phyloP scores from a whole-genome alignment of 2,113 vertebrate genomes.

The Nothocercus nigrocapillus region DNA sequence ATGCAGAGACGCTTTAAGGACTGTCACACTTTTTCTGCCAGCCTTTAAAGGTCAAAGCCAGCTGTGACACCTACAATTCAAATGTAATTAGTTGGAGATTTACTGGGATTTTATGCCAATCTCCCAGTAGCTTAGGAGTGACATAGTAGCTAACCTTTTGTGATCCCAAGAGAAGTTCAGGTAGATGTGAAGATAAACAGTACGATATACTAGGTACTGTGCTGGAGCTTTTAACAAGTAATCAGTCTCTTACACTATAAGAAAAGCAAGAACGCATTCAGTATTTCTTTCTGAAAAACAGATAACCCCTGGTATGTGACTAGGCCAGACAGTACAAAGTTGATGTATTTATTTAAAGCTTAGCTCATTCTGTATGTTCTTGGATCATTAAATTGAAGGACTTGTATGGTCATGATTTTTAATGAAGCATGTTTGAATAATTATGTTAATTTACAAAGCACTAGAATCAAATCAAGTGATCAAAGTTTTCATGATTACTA shows the following conservation, averaged over 20 bases:
- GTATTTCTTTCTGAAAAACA: conserved; percentile 1
- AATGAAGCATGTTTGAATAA: conserved; percentile 82
- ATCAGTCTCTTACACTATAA: neutral
- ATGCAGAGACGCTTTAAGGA: conserved; percentile 27
- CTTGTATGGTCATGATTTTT: conserved; percentile 76
- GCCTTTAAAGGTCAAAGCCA: conserved; percentile 78
- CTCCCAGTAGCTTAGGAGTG: conserved; percentile 74
- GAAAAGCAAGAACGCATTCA: neutral
- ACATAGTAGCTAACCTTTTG: conserved; percentile 71
- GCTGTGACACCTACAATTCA: conserved; percentile 76
- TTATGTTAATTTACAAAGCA: conserved; percentile 82
- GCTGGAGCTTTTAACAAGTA: conserved; percentile 3
- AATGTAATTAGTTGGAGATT: conserved; percentile 82
- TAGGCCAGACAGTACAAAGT: conserved; percentile 25
- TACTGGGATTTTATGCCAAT: conserved; percentile 76
- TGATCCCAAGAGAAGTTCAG: conserved; percentile 69
- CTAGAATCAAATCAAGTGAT: conserved; percentile 84
- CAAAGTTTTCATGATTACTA: conserved; percentile 79
- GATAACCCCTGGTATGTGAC: neutral
- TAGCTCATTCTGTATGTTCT: conserved; percentile 67
- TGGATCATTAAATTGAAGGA: conserved; percentile 81
- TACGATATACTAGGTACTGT: conserved; percentile 41
- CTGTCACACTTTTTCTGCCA: conserved; percentile 75
- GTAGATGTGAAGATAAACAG: conserved; percentile 71
- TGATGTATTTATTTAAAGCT: conserved; percentile 76